Base-by-base conservation (phyloP, 1,140 invertebrate species). In the Drosophila lacteicornis region DNA sequence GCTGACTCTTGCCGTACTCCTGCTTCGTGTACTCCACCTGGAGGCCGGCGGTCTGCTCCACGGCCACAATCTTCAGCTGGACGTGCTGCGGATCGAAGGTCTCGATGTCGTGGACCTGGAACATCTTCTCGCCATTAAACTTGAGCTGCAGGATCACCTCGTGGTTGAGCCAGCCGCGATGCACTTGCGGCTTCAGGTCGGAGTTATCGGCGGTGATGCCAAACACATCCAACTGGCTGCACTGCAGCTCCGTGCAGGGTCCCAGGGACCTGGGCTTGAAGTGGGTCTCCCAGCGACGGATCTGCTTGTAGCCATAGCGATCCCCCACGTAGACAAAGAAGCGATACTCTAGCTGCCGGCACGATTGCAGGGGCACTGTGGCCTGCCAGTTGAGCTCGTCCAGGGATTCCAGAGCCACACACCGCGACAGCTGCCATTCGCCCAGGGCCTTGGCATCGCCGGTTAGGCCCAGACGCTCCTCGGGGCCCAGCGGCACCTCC, bases 91-190 rank as follows among this genome's bases (percentile, higher is more conserved):
- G 91, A 17, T 92, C 91, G 17, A 92, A 92, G 59, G 90, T 83
- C 62, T 92, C 82, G 7, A 92, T 91, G 58, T 92, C 91, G 19
- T 92, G 87, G 19, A 92, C 91, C n/a, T 91, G 85, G 49, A 92
- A 92, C 91, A 92, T 87, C 61, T 91, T 81, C 57, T 92, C 91
- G 71, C 95, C 95, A 30, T 86, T 92, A 73, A 97, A 91, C 84
- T 97, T 96, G 46, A 98, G 94, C 88, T 97, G 96, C 55, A 97
- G 94, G 30, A 96, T 94, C 22, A 95, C 96, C 92, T 97, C 96
- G 75, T 96, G 94, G 12, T 95, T 97, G 1, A 98, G 91, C 97
- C 97, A 98, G 1, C 97, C 97, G 47, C 94, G 94, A 82, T 97
- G 95, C 7, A 96, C 93, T 71, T 94, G 94, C 19, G 93, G 93